A percentile compares a stretch with the other conserved stretches of the same genome.
Conservation (phyloP, 2,113 vertebrate species). For the Callipepla squamata region DNA sequence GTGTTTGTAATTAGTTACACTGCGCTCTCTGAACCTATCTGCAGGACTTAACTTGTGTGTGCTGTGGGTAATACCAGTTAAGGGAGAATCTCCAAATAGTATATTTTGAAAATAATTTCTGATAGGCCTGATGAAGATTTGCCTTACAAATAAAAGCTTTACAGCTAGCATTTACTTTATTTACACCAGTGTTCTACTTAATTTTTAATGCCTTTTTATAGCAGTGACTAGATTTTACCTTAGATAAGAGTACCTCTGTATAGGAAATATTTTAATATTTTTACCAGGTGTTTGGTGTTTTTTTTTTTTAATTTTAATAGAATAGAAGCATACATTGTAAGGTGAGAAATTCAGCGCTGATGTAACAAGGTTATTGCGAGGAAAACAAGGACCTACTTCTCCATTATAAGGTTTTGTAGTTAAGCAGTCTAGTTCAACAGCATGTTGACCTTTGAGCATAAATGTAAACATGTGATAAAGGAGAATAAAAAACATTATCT, state of each 20-base stretch:
- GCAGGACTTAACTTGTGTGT: not conserved
- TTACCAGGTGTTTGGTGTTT: conserved; percentile 43
- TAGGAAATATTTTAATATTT: conserved; percentile 71
- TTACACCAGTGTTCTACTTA: conserved; percentile 56
- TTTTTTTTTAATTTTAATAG: conserved; percentile 41
- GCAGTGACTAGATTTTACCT: conserved; percentile 42
- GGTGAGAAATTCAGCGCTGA: not conserved
- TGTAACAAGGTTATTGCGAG: not conserved
- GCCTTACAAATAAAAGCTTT: conserved; percentile 55
- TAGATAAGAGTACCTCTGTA: conserved; percentile 52
- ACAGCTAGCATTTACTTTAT: conserved; percentile 8
- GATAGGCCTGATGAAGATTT: conserved; percentile 25
- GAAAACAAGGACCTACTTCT: not conserved
- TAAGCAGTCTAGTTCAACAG: conserved; percentile 16
- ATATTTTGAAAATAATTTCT: conserved; percentile 12
- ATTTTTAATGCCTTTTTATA: conserved; percentile 70
- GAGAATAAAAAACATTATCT: conserved; percentile 26
- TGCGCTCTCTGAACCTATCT: not conserved
- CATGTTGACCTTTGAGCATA: conserved; percentile 44
- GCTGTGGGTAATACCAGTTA: not conserved
- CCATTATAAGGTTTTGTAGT: conserved; percentile 11
- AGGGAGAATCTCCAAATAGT: not conserved
- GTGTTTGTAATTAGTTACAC: not conserved
- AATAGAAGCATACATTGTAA: conserved; percentile 38
- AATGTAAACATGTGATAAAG: not conserved